Conservation (phyloP, 1,140 invertebrate genomes). For the Drosophila kanapiae region DNA sequence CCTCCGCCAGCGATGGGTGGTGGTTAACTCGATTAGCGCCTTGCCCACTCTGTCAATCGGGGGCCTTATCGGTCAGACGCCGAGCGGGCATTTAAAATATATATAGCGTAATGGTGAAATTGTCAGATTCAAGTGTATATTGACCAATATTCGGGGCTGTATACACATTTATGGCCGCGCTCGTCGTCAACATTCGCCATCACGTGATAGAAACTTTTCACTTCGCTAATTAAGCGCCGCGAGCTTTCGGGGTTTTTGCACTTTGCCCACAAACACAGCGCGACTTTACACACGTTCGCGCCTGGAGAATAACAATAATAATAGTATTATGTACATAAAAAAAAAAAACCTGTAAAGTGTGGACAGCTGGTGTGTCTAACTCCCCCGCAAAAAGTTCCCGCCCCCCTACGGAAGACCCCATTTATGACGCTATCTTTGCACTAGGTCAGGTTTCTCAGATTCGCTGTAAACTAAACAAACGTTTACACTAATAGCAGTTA, state of each 20-base stretch:
- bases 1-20: conserved; percentile 3
- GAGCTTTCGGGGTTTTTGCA: conserved; percentile 72
- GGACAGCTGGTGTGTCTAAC: conserved; percentile 37
- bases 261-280: conserved; percentile 49
- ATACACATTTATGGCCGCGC: conserved; percentile 56
- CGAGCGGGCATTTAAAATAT: conserved; percentile 49
- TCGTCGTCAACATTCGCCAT: conserved; percentile 55
- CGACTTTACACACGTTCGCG: conserved; percentile 7
- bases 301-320: conserved; percentile 29
- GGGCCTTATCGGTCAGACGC: conserved; percentile 53
- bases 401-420: conserved; percentile 4
- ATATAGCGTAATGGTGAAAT: conserved; percentile 63
- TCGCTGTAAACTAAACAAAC: conserved; percentile 68
- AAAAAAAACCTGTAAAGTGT: conserved; percentile 41
- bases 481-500: conserved; percentile 46
- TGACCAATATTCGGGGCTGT: conserved; percentile 60
- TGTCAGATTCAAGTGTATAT: conserved; percentile 79
- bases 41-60: conserved; percentile 18
- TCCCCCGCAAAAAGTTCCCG: not conserved
- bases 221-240: conserved; percentile 70
- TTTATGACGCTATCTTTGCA: conserved; percentile 53
- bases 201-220: conserved; percentile 77
- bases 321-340: conserved; percentile 1
- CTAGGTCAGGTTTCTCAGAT: conserved; percentile 67
- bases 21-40: conserved; percentile 51